phyloP scores from a whole-genome alignment of 1,140 invertebrate genomes.

The Ceratosolen solmsi region DNA sequence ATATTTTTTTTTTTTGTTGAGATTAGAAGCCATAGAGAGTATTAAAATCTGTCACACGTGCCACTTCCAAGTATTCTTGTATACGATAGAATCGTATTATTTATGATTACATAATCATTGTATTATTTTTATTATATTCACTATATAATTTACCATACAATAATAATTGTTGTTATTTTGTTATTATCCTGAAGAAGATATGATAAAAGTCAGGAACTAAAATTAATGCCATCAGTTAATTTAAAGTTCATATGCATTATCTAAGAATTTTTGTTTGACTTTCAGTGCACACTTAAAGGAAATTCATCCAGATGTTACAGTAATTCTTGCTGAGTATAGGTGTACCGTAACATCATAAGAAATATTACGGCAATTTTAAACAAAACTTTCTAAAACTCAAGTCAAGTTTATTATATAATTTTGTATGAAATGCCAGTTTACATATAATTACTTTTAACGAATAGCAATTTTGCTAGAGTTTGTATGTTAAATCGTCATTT shows the following conservation, averaged over 20 bases:
- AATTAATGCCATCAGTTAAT: background rate
- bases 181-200: background rate
- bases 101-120: background rate
- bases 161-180: no score
- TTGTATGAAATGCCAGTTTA: background rate
- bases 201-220: background rate
- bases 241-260: background rate
- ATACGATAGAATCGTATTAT: background rate
- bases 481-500: background rate
- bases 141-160: no score
- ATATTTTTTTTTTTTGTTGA: no score
- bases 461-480: background rate
- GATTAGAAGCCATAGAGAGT: background rate
- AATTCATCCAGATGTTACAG: slow-evolving; percentile 17
- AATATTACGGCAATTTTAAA: slow-evolving; percentile 15
- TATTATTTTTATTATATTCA: no score
- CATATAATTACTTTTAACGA: background rate
- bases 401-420: background rate
- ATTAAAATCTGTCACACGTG: background rate
- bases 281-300: background rate
- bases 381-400: background rate
- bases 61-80: background rate
- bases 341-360: slow-evolving; percentile 3
- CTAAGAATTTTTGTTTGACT: slow-evolving; percentile 17
- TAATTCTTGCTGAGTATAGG: background rate